Evolutionary conservation across 2,113 vertebrate species (phyloP).

Genomic region (Puffinus mauretanicus): DNA sequence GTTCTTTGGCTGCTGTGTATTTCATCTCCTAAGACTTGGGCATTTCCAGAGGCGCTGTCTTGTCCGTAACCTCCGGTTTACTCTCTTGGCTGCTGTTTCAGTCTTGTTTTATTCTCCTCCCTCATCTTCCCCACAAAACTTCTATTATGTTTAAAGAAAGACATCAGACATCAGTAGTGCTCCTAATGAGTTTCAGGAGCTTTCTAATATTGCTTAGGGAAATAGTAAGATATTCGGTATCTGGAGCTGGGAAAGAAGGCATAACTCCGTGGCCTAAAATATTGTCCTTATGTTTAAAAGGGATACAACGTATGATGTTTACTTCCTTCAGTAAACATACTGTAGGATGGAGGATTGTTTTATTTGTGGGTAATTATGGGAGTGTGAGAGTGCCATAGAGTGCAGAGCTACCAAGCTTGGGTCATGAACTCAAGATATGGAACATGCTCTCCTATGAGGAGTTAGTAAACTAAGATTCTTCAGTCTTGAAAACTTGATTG

Average conservation of each 20-base stretch:
- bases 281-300: neutral
- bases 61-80: neutral
- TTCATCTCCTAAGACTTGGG: neutral
- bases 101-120: neutral
- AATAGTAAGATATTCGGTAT: neutral
- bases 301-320: neutral
- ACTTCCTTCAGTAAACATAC: neutral
- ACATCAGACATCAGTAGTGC: neutral
- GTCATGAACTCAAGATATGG: neutral
- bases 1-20: neutral
- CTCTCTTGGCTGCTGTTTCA: neutral
- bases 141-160: neutral
- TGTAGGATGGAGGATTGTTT: neutral
- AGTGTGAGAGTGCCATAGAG: neutral
- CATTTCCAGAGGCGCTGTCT: neutral
- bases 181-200: neutral
- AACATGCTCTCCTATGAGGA: neutral
- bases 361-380: neutral
- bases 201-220: neutral
- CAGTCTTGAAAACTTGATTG: neutral
- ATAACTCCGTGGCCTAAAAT: neutral
- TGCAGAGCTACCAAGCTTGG: neutral
- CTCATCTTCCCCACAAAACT: neutral
- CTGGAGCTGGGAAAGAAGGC: neutral
- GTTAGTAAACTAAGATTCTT: neutral